Percentiles rank a stretch among this genome's conserved stretches.
These are phyloP conservation scores for Rhabdomys pumilio DNA, from an alignment of 2,797 vertebrate genomes.

Conservation along the genomic window DNA sequence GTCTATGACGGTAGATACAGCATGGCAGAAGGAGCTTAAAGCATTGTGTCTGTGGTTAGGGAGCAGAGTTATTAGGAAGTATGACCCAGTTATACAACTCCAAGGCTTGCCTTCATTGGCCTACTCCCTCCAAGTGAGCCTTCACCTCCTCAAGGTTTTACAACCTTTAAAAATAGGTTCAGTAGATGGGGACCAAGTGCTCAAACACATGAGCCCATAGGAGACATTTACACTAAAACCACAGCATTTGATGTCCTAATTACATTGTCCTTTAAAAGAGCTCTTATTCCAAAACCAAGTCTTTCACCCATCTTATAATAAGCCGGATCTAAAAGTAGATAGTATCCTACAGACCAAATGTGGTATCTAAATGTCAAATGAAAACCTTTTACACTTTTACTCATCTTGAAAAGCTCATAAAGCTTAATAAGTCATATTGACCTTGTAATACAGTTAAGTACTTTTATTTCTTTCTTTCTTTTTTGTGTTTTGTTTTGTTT, in stretches of 20 bases:
- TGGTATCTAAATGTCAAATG: slow-evolving; percentile 69
- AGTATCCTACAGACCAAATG: slow-evolving; percentile 58
- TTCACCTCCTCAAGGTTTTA: neutral
- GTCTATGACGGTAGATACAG: neutral
- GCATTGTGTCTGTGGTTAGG: neutral
- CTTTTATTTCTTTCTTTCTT: neutral
- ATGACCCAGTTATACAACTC: neutral
- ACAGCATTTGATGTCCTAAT: neutral
- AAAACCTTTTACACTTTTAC: slow-evolving; percentile 56
- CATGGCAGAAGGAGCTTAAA: too few species aligned
- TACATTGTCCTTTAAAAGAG: slow-evolving; percentile 22
- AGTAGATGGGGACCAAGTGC: neutral
- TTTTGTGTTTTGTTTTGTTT: too few species aligned
- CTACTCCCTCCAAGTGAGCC: neutral
- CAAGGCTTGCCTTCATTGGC: neutral
- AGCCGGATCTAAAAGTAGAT: slow-evolving; percentile 57
- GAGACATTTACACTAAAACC: neutral
- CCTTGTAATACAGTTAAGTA: slow-evolving; percentile 23
- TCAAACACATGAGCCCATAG: neutral
- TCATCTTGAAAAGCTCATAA: slow-evolving; percentile 65
- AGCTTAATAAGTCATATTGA: slow-evolving; percentile 58
- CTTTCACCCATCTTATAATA: slow-evolving; percentile 48
- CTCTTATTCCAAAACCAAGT: slow-evolving; percentile 50
- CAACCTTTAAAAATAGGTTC: neutral
- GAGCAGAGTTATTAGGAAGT: neutral